phyloP scores from a whole-genome alignment of 2,797 vertebrate genomes.

The Dromococcyx pavoninus region DNA sequence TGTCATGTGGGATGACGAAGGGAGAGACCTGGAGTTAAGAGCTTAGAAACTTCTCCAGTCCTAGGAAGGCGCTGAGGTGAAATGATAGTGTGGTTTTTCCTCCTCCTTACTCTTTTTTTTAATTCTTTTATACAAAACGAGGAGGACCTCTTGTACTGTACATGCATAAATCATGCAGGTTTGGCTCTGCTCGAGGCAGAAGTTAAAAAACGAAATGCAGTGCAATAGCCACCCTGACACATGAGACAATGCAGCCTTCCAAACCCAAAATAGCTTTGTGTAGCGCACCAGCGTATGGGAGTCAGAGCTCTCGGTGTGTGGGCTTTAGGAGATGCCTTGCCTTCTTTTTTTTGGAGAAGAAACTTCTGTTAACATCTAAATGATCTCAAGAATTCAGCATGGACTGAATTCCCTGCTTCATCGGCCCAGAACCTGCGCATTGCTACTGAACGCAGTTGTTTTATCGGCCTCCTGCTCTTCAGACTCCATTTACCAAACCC shows the following conservation, averaged over 20 bases:
- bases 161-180: slow-evolving; percentile 8
- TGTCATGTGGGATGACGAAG: slow-evolving; percentile 21
- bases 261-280: slow-evolving; percentile 60
- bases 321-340: slow-evolving; percentile 40
- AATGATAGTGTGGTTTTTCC: background rate
- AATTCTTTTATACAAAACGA: background rate
- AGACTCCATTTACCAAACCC: slow-evolving; percentile 5
- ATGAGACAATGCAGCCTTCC: slow-evolving; percentile 55
- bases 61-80: slow-evolving; percentile 45
- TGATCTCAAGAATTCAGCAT: slow-evolving; percentile 53
- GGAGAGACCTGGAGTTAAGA: slow-evolving; percentile 1
- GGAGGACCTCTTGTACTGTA: slow-evolving; percentile 9
- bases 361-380: slow-evolving; percentile 56
- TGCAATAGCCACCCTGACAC: slow-evolving; percentile 6
- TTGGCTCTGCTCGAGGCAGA: slow-evolving; percentile 24
- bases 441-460: slow-evolving; percentile 36
- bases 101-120: background rate
- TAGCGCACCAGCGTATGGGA: slow-evolving; percentile 12
- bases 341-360: slow-evolving; percentile 55
- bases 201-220: slow-evolving; percentile 16
- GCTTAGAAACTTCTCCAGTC: slow-evolving; percentile 37
- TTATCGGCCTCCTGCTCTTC: slow-evolving; percentile 38
- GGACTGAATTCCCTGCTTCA: slow-evolving; percentile 35
- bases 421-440: background rate
- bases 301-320: slow-evolving; percentile 48